Conservation (phyloP, 2,113 vertebrate genomes). For the Erythrocebus patas region DNA sequence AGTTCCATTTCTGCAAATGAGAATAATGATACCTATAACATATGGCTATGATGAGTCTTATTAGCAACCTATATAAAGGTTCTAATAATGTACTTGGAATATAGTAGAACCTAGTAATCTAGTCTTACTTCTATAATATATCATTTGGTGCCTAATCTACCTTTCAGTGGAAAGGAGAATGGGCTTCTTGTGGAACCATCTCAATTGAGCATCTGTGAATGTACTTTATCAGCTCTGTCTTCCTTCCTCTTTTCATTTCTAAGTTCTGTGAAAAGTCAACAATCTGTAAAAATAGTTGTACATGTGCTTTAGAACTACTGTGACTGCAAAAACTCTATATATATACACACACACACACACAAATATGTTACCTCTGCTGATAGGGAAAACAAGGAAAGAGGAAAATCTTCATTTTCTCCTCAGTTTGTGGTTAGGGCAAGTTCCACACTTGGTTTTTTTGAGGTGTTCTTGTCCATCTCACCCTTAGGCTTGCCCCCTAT, state of each 20-base stretch:
- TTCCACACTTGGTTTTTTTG: not conserved
- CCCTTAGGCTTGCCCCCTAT: not conserved
- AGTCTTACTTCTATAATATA: not conserved
- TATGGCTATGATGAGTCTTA: not conserved
- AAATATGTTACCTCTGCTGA: conserved; percentile 51
- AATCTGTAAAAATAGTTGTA: conserved; percentile 48
- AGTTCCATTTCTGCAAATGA: not conserved
- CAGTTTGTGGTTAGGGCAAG: conserved; percentile 25
- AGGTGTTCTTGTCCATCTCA: not conserved
- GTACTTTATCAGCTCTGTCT: not conserved
- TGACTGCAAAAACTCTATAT: conserved; percentile 41
- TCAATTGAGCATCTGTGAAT: not conserved
- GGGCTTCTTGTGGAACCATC: not conserved
- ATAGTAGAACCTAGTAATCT: not conserved
- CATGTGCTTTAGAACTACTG: conserved; percentile 25
- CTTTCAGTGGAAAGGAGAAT: too few relatives aligned
- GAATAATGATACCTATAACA: not conserved
- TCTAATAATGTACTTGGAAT: not conserved
- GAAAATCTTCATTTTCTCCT: conserved; percentile 23
- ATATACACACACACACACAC: too few relatives aligned
- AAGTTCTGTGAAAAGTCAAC: conserved; percentile 45
- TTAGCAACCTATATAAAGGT: not conserved
- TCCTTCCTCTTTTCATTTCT: not conserved
- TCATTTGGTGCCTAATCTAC: not conserved
- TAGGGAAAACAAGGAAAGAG: not conserved